These are phyloP conservation scores for Paragorgia papillata DNA, from an alignment of 92 coral and sea anemone genomes.

Conservation along the genomic window DNA sequence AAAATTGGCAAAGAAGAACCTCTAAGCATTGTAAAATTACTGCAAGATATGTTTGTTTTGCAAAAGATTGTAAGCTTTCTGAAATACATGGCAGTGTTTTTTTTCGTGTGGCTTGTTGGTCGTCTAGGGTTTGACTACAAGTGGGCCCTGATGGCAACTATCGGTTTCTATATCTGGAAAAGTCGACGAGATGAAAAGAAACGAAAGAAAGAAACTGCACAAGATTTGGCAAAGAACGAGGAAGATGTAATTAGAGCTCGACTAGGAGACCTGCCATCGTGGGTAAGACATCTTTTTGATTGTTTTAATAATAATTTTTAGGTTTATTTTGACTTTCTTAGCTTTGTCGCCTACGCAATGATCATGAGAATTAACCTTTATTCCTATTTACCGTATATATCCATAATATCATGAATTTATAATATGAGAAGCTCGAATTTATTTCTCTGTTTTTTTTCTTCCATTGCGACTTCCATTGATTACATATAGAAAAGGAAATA, in stretches of 20 bases:
- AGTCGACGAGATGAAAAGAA: slow-evolving; percentile 58
- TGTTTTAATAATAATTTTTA: not conserved
- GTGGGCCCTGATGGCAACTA: slow-evolving; percentile 61
- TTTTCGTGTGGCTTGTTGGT: slow-evolving; percentile 69
- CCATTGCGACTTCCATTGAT: too few species aligned
- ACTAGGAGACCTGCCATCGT: slow-evolving; percentile 77
- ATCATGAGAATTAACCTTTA: not conserved
- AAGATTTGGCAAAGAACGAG: slow-evolving; percentile 65
- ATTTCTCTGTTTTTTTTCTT: too few species aligned
- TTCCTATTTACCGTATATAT: too few species aligned
- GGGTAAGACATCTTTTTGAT: slow-evolving; percentile 58
- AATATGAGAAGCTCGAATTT: not conserved
- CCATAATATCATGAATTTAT: not conserved
- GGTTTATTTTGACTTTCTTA: not conserved
- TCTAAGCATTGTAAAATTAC: not conserved
- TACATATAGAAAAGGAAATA: too few species aligned
- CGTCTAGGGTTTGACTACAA: slow-evolving; percentile 69
- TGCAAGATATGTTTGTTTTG: slow-evolving; percentile 33
- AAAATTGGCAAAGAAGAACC: not conserved
- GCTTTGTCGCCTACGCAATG: not conserved
- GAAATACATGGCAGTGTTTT: slow-evolving; percentile 63
- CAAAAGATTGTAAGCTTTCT: slow-evolving; percentile 53
- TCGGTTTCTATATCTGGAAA: slow-evolving; percentile 55
- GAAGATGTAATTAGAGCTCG: slow-evolving; percentile 65
- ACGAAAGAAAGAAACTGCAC: slow-evolving; percentile 52